Evolutionary conservation across 2,113 vertebrate species (phyloP).

Genomic region (Eupsittula cactorum): DNA sequence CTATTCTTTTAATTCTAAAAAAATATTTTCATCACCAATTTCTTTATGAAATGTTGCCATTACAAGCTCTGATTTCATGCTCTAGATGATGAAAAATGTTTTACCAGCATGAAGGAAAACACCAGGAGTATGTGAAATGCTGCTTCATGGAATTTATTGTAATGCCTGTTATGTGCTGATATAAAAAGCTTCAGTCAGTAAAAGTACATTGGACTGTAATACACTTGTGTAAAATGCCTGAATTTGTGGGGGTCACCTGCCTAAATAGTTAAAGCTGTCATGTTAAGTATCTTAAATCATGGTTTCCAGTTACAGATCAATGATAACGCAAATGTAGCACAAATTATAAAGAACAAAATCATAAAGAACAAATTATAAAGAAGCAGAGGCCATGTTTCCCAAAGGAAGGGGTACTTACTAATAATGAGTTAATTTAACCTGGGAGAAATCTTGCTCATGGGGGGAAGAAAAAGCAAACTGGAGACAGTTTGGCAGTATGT

Average conservation of each 20-base stretch:
- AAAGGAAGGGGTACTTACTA: neutral
- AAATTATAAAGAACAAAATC: rapidly evolving
- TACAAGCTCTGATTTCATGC: neutral
- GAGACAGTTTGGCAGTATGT: neutral
- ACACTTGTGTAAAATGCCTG: neutral
- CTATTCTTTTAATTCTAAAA: neutral
- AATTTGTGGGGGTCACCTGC: neutral
- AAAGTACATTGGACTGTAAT: neutral
- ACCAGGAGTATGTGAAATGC: neutral
- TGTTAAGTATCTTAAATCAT: neutral
- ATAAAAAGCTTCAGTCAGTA: neutral
- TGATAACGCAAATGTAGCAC: rapidly evolving
- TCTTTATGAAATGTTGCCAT: neutral
- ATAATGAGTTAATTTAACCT: neutral
- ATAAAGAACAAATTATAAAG: neutral
- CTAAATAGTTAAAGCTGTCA: neutral
- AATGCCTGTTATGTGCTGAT: neutral
- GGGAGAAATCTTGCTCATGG: neutral
- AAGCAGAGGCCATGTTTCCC: neutral
- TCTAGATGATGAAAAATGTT: neutral
- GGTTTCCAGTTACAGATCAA: neutral
- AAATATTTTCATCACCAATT: neutral
- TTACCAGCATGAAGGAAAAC: neutral
- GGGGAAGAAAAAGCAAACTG: rapidly evolving
- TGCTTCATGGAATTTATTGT: neutral